Evolutionary conservation across 2,113 vertebrate species (phyloP).

Genomic region (Ammodytes dubius): DNA sequence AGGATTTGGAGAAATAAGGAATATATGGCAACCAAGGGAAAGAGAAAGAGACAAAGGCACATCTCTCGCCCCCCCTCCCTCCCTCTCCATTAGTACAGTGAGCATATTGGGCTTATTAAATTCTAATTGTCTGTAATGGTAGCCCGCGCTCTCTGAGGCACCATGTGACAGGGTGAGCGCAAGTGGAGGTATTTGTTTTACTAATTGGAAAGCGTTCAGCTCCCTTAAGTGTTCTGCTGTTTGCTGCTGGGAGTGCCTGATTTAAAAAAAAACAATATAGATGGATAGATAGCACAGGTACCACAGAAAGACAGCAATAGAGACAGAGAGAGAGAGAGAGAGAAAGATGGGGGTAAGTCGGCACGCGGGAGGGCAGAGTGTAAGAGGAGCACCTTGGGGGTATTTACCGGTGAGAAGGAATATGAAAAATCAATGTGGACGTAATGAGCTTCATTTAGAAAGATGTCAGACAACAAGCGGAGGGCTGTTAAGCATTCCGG

Average conservation of each 20-base stretch:
- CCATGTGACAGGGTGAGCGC: slow-evolving; percentile 71
- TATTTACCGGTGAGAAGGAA: slow-evolving; percentile 79
- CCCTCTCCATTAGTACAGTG: slow-evolving; percentile 75
- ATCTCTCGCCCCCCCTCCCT: slow-evolving; percentile 32
- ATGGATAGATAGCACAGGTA: slow-evolving; percentile 58
- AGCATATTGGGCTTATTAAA: slow-evolving; percentile 84
- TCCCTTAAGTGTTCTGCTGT: slow-evolving; percentile 76
- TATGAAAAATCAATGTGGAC: slow-evolving; percentile 84
- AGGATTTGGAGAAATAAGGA: slow-evolving; percentile 66
- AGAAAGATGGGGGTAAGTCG: neutral
- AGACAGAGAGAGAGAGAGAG: neutral
- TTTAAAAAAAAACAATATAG: slow-evolving; percentile 59
- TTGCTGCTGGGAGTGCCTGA: slow-evolving; percentile 59
- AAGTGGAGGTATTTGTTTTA: slow-evolving; percentile 81
- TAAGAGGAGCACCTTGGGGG: slow-evolving; percentile 79
- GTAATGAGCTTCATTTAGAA: slow-evolving; percentile 84
- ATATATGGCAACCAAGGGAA: slow-evolving; percentile 55
- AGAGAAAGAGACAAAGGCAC: slow-evolving; percentile 8
- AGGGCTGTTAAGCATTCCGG: slow-evolving; percentile 69
- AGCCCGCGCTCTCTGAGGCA: slow-evolving; percentile 71
- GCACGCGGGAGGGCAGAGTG: slow-evolving; percentile 40
- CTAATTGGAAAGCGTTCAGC: slow-evolving; percentile 82
- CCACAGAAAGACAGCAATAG: neutral
- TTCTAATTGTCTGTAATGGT: slow-evolving; percentile 81
- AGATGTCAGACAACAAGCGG: slow-evolving; percentile 72